Evolutionary conservation across 1,140 invertebrate species (phyloP), one percentile per base, ranked within the genome.

Genomic region (Centruroides sculpturatus): DNA sequence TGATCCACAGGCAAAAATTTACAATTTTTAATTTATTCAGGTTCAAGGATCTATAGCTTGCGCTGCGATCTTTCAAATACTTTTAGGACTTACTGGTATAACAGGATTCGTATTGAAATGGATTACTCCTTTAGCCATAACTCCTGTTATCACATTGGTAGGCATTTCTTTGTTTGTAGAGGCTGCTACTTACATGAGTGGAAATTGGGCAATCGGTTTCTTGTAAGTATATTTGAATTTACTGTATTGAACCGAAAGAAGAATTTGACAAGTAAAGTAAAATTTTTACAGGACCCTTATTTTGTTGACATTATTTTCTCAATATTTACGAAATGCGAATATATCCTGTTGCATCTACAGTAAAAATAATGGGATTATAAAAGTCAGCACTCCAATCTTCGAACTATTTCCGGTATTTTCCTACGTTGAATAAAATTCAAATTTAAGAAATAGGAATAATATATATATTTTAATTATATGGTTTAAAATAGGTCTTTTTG

Each of bases 21-120:
- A 23, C 23, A 23, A 1, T 23, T 23, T 1, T 23, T 23, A 1
- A 23, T 23, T 23, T 11, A 41, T 56, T 59, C 62, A 75, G 74
- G 70, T 91, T 13, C 89, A 87, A 0, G 88, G 88, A 0, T 87
- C 88, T 3, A 89, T 92, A 48, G 83, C 87, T 13, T 80, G 89
- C 0, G 84, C 88, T 0, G 83, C 88, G 0, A 56, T 88, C 35
- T 81, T 88, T 50, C 86, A 92, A 76, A 77, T 89, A 9, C 69
- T 89, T 12, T 75, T 89, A 56, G 88, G 86, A 11, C 82, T 78
- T 64, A 78, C 76, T 55, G 76, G 76, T 4, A 50, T 75, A 13
- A 65, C 76, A 49, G 76, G 76, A 11, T 50, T 74, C 48, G 46
- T 77, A 11, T 55, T 76, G 23, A 61, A 67, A 8, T 86, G 81